phyloP scores from a whole-genome alignment of 23 tunicate species.

The Clavelina lepadiformis region DNA sequence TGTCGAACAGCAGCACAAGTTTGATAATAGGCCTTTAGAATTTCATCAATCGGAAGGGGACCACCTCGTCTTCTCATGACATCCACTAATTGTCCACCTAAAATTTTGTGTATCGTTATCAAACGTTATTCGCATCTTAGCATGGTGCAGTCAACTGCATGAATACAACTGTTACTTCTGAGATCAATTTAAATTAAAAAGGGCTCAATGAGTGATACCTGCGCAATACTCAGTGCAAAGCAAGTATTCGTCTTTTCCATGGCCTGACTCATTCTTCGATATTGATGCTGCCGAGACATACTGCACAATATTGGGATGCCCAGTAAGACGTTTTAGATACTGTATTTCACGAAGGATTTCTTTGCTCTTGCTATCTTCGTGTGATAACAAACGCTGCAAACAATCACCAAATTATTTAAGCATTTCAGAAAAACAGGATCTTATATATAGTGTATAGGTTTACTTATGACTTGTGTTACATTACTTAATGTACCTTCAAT shows the following conservation, averaged over 20 bases:
- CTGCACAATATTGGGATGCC: constrained; percentile 77
- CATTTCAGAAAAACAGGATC: too few relatives aligned
- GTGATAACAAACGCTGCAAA: constrained; percentile 73
- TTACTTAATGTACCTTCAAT: constrained; percentile 82
- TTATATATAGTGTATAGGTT: too few relatives aligned
- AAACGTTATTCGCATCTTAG: neutral
- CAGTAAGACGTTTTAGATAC: constrained; percentile 59
- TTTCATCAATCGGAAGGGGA: constrained; percentile 47
- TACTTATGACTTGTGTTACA: too few relatives aligned
- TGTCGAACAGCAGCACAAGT: constrained; percentile 82
- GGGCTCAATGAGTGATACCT: constrained; percentile 26
- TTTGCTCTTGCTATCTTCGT: constrained; percentile 70
- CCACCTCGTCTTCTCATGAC: constrained; percentile 55
- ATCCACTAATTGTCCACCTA: constrained; percentile 60
- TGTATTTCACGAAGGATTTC: constrained; percentile 82
- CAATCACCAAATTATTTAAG: too few relatives aligned
- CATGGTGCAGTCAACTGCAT: neutral
- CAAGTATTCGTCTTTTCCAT: constrained; percentile 61
- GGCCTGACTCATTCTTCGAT: constrained; percentile 67
- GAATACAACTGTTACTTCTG: neutral
- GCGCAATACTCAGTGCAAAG: constrained; percentile 89
- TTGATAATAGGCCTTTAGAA: constrained; percentile 75
- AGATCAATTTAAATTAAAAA: neutral
- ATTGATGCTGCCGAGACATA: constrained; percentile 76
- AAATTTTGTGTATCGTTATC: neutral